phyloP scores from a whole-genome alignment of 1,140 invertebrate genomes.

The Zaprionus inermis region DNA sequence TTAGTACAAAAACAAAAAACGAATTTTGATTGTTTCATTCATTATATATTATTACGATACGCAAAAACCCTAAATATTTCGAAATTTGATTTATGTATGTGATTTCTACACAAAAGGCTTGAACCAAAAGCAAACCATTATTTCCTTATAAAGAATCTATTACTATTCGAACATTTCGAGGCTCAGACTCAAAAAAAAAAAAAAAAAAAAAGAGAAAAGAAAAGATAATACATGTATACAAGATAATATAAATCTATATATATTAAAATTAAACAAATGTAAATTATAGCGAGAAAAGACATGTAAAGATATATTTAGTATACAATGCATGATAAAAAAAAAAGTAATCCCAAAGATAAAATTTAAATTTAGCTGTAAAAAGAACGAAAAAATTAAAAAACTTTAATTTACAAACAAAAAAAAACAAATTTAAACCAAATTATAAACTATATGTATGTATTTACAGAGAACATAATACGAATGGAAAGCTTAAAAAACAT shows the following conservation, averaged over 20 bases:
- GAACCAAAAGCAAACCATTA: conserved; percentile 40
- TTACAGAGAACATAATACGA: conserved; percentile 23
- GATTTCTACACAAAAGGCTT: conserved; percentile 60
- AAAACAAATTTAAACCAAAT: conserved; percentile 73
- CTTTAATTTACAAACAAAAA: conserved; percentile 55
- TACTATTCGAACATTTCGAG: conserved; percentile 57
- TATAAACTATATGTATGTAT: conserved; percentile 52
- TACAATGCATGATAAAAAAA: conserved; percentile 61
- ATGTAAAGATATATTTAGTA: conserved; percentile 73
- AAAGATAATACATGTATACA: conserved; percentile 49
- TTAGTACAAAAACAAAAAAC: conserved; percentile 66
- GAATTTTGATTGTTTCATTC: conserved; percentile 52
- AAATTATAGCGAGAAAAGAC: conserved; percentile 70
- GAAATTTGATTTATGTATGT: conserved; percentile 48
- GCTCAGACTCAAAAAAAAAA: conserved; percentile 48
- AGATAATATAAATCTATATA: conserved; percentile 54
- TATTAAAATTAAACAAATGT: conserved; percentile 46
- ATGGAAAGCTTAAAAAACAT: conserved; percentile 23
- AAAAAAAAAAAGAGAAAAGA: background rate
- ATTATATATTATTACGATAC: conserved; percentile 28
- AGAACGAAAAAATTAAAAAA: conserved; percentile 65
- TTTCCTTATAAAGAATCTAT: conserved; percentile 51
- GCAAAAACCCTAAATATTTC: conserved; percentile 28
- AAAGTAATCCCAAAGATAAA: conserved; percentile 74
- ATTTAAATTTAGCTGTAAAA: conserved; percentile 78